A percentile compares a stretch with the other conserved stretches of the same genome.
These are phyloP conservation scores for Eira barbara DNA, from an alignment of 2,113 vertebrate genomes.

Conservation along the genomic window DNA sequence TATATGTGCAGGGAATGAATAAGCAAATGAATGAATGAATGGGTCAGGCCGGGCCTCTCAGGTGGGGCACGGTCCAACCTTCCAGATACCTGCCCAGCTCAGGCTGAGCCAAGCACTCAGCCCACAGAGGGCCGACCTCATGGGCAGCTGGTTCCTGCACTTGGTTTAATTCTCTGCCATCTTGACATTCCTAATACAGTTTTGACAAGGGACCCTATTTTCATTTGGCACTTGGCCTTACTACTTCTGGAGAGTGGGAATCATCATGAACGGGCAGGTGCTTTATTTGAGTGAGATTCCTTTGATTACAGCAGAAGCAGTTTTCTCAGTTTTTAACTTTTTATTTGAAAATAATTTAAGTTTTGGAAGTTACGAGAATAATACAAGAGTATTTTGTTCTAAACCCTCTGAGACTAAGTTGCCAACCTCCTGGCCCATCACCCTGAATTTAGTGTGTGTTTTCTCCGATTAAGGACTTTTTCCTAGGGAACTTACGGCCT, in stretches of 20 bases:
- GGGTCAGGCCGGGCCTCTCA: background rate
- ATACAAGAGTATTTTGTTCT: background rate
- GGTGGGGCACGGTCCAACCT: rapidly evolving
- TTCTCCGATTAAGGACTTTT: background rate
- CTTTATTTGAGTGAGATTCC: background rate
- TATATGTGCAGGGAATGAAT: background rate
- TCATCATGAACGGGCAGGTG: no score
- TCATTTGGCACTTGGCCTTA: background rate
- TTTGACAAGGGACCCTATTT: background rate
- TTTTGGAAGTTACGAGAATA: background rate
- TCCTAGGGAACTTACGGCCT: background rate
- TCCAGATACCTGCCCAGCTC: background rate
- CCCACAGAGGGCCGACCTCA: background rate
- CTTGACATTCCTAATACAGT: background rate
- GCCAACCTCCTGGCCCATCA: background rate
- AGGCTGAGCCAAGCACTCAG: background rate
- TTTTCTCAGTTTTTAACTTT: background rate
- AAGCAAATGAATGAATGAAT: background rate
- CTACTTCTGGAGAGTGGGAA: background rate
- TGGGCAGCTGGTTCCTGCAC: background rate
- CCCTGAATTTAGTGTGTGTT: background rate
- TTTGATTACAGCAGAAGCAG: background rate
- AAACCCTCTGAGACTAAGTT: background rate
- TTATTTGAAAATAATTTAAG: slow-evolving; percentile 25
- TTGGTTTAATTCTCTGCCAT: background rate